Base-by-base conservation (phyloP, 2,888 invertebrate genomes). In the Troides helena region DNA sequence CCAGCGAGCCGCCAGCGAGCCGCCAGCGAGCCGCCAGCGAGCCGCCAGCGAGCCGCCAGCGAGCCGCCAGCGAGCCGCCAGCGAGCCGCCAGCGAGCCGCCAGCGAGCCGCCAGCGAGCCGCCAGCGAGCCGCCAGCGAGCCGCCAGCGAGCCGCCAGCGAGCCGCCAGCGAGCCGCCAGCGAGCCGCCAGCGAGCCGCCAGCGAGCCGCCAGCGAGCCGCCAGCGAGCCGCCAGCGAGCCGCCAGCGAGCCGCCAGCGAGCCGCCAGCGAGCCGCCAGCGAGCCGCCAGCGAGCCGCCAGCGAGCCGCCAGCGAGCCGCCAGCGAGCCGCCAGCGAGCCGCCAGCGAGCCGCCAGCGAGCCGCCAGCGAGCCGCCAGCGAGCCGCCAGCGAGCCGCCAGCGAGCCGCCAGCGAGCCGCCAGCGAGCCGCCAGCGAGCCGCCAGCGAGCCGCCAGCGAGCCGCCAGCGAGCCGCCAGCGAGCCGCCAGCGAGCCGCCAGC, bases 361-460 rank as follows among this genome's bases (percentile, higher is more conserved):
- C 57, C 65, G 30, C 59, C 25, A 57, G 53, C 46, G 43, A 23
- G 43, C 62, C 36, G 23, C 62, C 69, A 72, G 36, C 5, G n/a
- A 78, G 74, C 75, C 75, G 72, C n/a, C n/a, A n/a, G 77, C 81
- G 59, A 56, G 56, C 57, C 65, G 30, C 59, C 25, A 57, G 53
- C 46, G 43, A 23, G 43, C 62, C 36, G 23, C 62, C 69, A 72
- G 36, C 5, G n/a, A 78, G 74, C 75, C 75, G 72, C n/a, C n/a
- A n/a, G 77, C 81, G 59, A 56, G 56, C 57, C 65, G 30, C 59
- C 25, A 57, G 53, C 46, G 43, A 23, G 43, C 62, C 36, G 23
- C 62, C 69, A 72, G 36, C 5, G n/a, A 78, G 74, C 75, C 75
- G 72, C n/a, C n/a, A n/a, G 77, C 81, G 59, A 56, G 56, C 57